phyloP scores from a whole-genome alignment of 2,797 vertebrate species.

The Delichon dasypus region DNA sequence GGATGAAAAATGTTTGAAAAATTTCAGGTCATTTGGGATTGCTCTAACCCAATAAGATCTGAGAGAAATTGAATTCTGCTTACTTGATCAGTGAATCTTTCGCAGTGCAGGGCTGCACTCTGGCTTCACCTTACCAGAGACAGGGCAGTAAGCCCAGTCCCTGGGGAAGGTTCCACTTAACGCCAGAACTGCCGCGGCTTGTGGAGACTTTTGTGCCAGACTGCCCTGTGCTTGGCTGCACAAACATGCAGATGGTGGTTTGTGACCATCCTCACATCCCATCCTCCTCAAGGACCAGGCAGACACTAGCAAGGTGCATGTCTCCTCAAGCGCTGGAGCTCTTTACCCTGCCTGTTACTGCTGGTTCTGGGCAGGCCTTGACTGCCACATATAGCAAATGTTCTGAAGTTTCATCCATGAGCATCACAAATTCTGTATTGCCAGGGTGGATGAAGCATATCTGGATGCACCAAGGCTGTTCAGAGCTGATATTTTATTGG shows the following conservation, averaged over 20 bases:
- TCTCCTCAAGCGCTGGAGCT: background rate
- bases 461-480: background rate
- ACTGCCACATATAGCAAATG: background rate
- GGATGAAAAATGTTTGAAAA: conserved; percentile 17
- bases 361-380: background rate
- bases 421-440: background rate
- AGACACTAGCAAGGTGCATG: background rate
- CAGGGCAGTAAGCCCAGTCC: background rate
- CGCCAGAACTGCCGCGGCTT: background rate
- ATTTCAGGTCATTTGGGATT: background rate
- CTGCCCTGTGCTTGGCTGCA: background rate
- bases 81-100: background rate
- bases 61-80: conserved; percentile 1
- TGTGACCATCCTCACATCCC: background rate
- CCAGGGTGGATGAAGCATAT: background rate
- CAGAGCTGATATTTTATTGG: background rate
- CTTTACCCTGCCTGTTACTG: background rate
- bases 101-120: background rate
- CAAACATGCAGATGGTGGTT: accelerated
- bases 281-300: background rate
- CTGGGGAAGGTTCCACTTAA: background rate
- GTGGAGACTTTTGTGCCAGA: background rate
- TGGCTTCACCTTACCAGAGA: background rate
- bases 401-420: background rate
- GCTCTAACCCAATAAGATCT: background rate